Evolutionary conservation across 2,113 vertebrate species (phyloP), one percentile per base, ranked within the genome.

Genomic region (Zosterops japonicus): DNA sequence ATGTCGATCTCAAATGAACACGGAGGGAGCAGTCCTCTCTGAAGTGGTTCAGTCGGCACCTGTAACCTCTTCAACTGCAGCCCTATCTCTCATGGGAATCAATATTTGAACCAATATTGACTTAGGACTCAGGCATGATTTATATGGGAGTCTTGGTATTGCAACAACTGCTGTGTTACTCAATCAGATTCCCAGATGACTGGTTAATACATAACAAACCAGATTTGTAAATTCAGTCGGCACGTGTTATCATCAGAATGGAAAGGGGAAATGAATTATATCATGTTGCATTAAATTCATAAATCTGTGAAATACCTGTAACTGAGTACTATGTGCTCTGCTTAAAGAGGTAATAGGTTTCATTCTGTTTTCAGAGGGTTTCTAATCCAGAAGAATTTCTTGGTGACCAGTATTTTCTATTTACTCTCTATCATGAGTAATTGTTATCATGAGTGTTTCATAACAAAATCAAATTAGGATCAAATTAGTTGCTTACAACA

Each of bases 81-180:
- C 46, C 64, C 2, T 94, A 92, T 95, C 87, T 93, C 83, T 91
- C 82, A n/a, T 68, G 86, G 85, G 91, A 94, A 95, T 91, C 92
- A 94, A 52, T 91, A 91, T 84, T 93, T 94, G 80, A 96, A 57
- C 69, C 59, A 95, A 87, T 96, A 95, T 97, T 97, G 94, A 83
- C 94, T 81, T 60, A 94, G 76, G 91, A 82, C 86, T 92, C 21
- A 44, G 83, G 53, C 75, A 92, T 76, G 94, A 93, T 93, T 95
- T 93, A 93, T 95, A 82, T 89, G 84, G 83, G 84, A 96, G 76
- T 84, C 80, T 46, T 83, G 72, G 86, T 96, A 50, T 96, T 94
- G 95, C 96, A 93, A 76, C 90, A 97, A 89, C 87, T 71, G 63
- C 89, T 65, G 87, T 63, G 81, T 97, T 97, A 95, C 96, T 97